phyloP scores from a whole-genome alignment of 1,140 invertebrate genomes.

The Philopotamus ludificatus region DNA sequence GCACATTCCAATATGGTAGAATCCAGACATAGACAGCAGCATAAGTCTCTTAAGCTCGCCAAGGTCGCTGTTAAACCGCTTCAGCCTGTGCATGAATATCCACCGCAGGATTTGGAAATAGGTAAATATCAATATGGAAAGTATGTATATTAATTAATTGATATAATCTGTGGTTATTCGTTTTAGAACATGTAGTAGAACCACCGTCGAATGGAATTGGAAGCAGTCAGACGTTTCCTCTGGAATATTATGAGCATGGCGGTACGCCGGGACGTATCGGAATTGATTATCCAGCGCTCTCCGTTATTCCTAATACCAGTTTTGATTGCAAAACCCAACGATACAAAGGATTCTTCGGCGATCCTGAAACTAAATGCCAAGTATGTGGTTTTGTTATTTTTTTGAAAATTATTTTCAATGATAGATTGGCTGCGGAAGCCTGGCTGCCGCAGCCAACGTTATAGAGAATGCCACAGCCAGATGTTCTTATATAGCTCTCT shows the following conservation, averaged over 20 bases:
- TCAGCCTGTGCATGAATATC: conserved; percentile 36
- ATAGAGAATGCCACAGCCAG: too few species aligned
- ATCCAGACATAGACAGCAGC: conserved; percentile 39
- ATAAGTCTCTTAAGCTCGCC: conserved; percentile 42
- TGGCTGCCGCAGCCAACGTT: too few species aligned
- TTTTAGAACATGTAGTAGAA: conserved; percentile 22
- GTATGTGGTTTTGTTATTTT: conserved; percentile 48
- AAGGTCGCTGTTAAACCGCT: conserved; percentile 36
- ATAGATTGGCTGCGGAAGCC: not conserved
- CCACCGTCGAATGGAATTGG: conserved; percentile 18
- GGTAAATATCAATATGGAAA: conserved; percentile 25
- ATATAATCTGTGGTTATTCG: not conserved
- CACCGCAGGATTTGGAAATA: conserved; percentile 36
- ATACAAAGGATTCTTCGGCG: conserved; percentile 89
- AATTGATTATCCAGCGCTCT: conserved; percentile 79
- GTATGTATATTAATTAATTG: conserved; percentile 2
- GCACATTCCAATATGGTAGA: conserved; percentile 31
- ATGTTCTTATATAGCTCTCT: too few species aligned
- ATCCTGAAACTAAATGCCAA: conserved; percentile 82
- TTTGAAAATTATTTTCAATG: not conserved
- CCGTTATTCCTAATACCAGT: conserved; percentile 71
- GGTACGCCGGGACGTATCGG: conserved; percentile 75
- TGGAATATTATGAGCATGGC: conserved; percentile 46
- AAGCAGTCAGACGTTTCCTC: conserved; percentile 20
- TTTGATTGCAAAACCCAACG: conserved; percentile 82